Evolutionary conservation across 1,140 invertebrate genomes (phyloP).

Genomic region (Drosophila varians): DNA sequence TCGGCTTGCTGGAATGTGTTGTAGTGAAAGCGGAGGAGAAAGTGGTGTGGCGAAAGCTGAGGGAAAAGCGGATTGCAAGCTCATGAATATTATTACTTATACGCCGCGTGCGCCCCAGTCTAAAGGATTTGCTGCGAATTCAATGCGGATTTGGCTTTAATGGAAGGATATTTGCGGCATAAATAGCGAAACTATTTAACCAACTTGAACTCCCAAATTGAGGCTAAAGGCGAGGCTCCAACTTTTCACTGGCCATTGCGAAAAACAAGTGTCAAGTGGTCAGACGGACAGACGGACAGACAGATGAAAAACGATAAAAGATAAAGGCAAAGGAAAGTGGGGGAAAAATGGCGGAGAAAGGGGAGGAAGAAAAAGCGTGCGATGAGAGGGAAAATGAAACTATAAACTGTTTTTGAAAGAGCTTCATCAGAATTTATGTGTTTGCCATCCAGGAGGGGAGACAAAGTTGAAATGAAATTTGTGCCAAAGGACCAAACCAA

Average conservation of each 20-base stretch:
- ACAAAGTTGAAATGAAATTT: constrained; percentile 65
- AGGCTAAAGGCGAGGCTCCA: constrained; percentile 17
- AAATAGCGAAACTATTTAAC: constrained; percentile 40
- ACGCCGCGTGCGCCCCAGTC: constrained; percentile 37
- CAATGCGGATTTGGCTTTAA: constrained; percentile 33
- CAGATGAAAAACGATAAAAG: neutral
- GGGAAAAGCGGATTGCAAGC: neutral
- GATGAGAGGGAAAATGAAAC: constrained; percentile 7
- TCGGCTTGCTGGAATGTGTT: constrained; percentile 28
- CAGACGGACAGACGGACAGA: constrained; percentile 8
- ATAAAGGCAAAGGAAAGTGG: neutral
- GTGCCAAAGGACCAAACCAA: constrained; percentile 16
- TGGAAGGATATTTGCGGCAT: constrained; percentile 2
- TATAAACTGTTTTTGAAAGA: constrained; percentile 49
- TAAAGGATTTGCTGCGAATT: constrained; percentile 24
- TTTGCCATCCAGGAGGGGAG: constrained; percentile 13
- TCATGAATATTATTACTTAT: constrained; percentile 69
- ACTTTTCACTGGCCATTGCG: constrained; percentile 59
- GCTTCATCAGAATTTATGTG: constrained; percentile 48
- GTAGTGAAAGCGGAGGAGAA: neutral
- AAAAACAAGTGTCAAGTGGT: constrained; percentile 45
- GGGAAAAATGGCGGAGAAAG: neutral
- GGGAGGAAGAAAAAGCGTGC: neutral
- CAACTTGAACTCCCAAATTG: constrained; percentile 37
- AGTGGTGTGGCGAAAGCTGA: neutral